These are phyloP conservation scores for Spodoptera exigua DNA, from an alignment of 2,888 invertebrate species.

Conservation along the genomic window DNA sequence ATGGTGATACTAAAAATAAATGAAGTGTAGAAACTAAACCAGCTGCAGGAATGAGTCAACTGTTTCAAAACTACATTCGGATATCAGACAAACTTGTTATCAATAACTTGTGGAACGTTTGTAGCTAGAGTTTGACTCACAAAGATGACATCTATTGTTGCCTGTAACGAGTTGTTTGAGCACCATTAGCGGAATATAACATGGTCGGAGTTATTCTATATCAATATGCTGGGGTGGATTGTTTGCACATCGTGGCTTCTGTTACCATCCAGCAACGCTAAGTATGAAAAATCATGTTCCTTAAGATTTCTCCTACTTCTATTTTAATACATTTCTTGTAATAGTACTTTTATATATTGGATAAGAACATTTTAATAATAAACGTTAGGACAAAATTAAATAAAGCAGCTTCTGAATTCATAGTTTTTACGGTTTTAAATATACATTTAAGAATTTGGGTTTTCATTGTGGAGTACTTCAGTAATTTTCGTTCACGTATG, in stretches of 20 bases:
- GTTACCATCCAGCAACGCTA: conserved; percentile 18
- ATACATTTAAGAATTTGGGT: too few species aligned
- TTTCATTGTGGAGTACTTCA: neutral
- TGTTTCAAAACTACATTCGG: conserved; percentile 28
- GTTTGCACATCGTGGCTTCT: conserved; percentile 19
- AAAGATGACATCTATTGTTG: conserved; percentile 32
- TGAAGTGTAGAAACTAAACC: conserved; percentile 21
- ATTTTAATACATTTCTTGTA: too few species aligned
- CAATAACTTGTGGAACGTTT: conserved; percentile 26
- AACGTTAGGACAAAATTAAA: too few species aligned
- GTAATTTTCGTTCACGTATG: conserved; percentile 13
- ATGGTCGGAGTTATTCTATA: conserved; percentile 30
- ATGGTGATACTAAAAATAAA: conserved; percentile 45
- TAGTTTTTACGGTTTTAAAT: too few species aligned
- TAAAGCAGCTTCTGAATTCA: too few species aligned
- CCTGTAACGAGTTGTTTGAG: conserved; percentile 52
- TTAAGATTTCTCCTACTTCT: too few species aligned
- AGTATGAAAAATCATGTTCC: too few species aligned
- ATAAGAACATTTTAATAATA: too few species aligned
- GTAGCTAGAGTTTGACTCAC: conserved; percentile 10
- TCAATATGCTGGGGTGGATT: conserved; percentile 27
- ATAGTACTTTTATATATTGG: too few species aligned
- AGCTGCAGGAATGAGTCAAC: conserved; percentile 30
- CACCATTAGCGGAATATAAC: conserved; percentile 53
- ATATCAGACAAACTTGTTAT: conserved; percentile 25